phyloP scores from a whole-genome alignment of 2,888 invertebrate species.

The Drosophila antonietae region DNA sequence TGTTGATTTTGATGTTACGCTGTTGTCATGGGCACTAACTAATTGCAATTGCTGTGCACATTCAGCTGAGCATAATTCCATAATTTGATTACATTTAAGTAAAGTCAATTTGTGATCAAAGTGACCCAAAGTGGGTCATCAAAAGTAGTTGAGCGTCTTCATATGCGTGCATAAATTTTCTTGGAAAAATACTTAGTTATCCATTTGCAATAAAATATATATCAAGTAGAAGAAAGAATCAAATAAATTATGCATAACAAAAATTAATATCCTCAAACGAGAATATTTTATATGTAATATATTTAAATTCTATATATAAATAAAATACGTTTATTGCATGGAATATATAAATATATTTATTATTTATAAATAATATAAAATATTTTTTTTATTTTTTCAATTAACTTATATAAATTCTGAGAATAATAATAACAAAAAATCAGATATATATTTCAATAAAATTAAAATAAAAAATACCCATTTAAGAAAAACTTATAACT shows the following conservation, averaged over 20 bases:
- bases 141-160: slow-evolving; percentile 1
- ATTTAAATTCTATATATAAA: too few relatives aligned
- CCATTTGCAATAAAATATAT: neutral
- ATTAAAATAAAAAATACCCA: too few relatives aligned
- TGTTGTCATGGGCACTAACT: slow-evolving; percentile 1
- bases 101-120: slow-evolving; percentile 4
- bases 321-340: too few relatives aligned
- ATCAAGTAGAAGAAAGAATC: neutral
- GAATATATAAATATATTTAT: too few relatives aligned
- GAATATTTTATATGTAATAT: too few relatives aligned
- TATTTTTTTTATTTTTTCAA: too few relatives aligned
- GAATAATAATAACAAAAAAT: too few relatives aligned
- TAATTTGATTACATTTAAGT: slow-evolving; percentile 1
- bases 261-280: neutral
- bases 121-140: slow-evolving; percentile 1
- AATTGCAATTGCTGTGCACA: slow-evolving; percentile 2
- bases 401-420: too few relatives aligned
- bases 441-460: too few relatives aligned
- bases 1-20: slow-evolving; percentile 2
- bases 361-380: too few relatives aligned
- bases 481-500: too few relatives aligned
- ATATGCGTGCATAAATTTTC: neutral
- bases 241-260: neutral
- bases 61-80: neutral
- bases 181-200: too few relatives aligned